These are phyloP conservation scores for Sphaerodactylus townsendi DNA, from an alignment of 2,113 vertebrate genomes.

Conservation along the genomic window DNA sequence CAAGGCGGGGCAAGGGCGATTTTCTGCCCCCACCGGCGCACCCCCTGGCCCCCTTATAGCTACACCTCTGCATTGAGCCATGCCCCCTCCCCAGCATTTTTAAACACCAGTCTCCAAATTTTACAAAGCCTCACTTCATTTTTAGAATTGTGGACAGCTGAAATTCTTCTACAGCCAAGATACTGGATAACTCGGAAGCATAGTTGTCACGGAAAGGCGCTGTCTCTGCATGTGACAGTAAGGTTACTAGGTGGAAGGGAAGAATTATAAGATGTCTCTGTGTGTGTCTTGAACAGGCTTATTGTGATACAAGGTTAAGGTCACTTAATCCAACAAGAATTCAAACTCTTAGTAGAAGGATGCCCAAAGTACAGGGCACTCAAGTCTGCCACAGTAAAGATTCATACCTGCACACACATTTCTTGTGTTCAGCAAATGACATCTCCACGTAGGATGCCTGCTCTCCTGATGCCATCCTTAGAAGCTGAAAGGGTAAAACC, in stretches of 20 bases:
- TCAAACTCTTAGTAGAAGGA: not conserved
- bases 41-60: too few species aligned
- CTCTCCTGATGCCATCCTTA: constrained; percentile 70
- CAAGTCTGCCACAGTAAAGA: not conserved
- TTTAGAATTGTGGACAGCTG: not conserved
- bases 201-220: not conserved
- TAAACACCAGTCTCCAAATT: not conserved
- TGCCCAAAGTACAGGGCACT: not conserved
- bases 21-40: too few species aligned
- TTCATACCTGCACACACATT: constrained; percentile 76
- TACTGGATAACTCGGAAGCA: not conserved
- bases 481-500: constrained; percentile 70
- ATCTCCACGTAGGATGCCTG: constrained; percentile 68
- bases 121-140: not conserved
- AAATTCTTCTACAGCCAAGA: not conserved
- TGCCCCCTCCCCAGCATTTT: not conserved
- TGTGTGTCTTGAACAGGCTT: not conserved
- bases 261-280: not conserved
- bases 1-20: too few species aligned
- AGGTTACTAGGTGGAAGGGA: not conserved
- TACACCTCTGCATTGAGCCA: too few species aligned
- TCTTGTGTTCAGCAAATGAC: constrained; percentile 69
- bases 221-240: not conserved
- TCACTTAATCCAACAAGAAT: not conserved
- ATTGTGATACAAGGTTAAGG: not conserved